Evolutionary conservation across 2,113 vertebrate species (phyloP).

Genomic region (Atrichornis clamosus): DNA sequence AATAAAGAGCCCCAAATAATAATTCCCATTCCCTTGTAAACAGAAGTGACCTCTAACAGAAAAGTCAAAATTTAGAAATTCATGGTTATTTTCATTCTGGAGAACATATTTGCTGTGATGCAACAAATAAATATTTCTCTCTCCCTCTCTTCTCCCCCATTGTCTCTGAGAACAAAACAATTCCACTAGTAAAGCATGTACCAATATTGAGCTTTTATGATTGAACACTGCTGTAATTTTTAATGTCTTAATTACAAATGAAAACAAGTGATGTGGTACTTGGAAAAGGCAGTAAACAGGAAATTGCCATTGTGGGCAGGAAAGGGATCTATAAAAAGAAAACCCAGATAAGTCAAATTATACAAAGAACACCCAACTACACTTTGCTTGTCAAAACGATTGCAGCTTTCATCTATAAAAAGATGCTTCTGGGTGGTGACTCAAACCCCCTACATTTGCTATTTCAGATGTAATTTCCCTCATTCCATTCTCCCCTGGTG

Average conservation of each 20-base stretch:
- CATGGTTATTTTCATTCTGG: conserved; percentile 44
- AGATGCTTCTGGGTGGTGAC: conserved; percentile 53
- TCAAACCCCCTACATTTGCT: conserved; percentile 56
- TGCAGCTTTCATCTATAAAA: conserved; percentile 64
- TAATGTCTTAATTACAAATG: conserved; percentile 29
- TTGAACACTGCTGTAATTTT: not conserved
- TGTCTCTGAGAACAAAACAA: not conserved
- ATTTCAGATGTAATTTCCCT: conserved; percentile 57
- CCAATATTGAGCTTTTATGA: not conserved
- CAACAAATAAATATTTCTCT: not conserved
- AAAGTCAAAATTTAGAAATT: conserved; percentile 49
- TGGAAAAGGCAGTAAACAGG: conserved; percentile 22
- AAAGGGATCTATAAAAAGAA: conserved; percentile 47
- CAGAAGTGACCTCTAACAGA: conserved; percentile 46
- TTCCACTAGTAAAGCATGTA: not conserved
- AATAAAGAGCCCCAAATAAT: not conserved
- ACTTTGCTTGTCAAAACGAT: conserved; percentile 43
- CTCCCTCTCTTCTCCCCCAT: not conserved
- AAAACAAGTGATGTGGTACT: conserved; percentile 3
- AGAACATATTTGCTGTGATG: conserved; percentile 14
- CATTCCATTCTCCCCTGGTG: conserved; percentile 33
- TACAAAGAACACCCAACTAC: not conserved
- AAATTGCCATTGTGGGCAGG: not conserved
- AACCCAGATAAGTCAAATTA: conserved; percentile 53
- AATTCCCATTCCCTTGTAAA: conserved; percentile 42